Conservation (phyloP, 2,113 vertebrate species). For the Mastomys natalensis region DNA sequence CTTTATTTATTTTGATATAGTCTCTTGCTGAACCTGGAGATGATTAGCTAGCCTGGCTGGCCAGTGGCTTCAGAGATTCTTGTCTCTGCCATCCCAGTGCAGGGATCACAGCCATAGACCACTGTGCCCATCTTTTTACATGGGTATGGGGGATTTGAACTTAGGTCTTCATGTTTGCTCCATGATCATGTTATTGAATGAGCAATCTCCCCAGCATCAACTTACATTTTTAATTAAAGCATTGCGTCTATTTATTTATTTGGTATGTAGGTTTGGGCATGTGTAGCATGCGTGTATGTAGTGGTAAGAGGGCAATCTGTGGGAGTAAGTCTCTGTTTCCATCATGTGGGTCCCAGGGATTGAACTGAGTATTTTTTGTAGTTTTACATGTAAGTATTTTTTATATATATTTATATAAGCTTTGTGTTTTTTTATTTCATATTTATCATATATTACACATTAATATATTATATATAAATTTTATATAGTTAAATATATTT, state of each 20-base stretch:
- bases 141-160: background rate
- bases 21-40: background rate
- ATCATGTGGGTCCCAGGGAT: background rate
- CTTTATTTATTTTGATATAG: background rate
- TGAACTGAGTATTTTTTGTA: background rate
- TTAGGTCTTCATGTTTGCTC: background rate
- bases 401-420: background rate
- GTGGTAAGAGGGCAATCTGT: background rate
- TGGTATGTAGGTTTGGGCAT: background rate
- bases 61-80: background rate
- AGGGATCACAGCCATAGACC: background rate
- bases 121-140: background rate
- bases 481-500: background rate
- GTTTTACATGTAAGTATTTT: background rate
- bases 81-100: background rate
- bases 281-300: background rate
- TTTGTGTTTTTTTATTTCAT: background rate
- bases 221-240: background rate
- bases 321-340: background rate
- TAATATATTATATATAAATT: background rate
- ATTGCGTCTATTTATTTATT: background rate
- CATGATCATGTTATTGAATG: background rate
- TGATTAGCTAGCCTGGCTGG: background rate
- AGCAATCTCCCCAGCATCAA: background rate
- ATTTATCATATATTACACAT: background rate